Base-by-base conservation (phyloP, 2,888 invertebrate species). In the Allophyes oxyacanthae region DNA sequence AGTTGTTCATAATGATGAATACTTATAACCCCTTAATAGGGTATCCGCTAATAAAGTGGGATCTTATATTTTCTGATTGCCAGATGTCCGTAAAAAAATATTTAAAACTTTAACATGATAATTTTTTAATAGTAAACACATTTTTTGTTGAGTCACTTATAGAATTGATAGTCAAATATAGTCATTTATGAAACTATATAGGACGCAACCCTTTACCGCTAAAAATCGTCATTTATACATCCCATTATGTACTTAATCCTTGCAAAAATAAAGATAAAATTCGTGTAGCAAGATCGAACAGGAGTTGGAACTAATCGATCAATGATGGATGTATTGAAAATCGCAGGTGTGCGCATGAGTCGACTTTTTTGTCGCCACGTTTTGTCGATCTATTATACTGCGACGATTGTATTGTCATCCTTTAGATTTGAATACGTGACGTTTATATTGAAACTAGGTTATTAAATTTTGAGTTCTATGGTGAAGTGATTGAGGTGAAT, bases 271-370 rank as follows among this genome's bases (percentile, higher is more conserved):
- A 56, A 51, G 49, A 61, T 40, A 0, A 69, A 44, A 73, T 26
- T 75, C 6, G n/a, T 8, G 1, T 13, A 42, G 9, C 6, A 11
- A 38, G 10, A 36, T 52, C 0, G 2, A 57, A 54, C 6, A 28
- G 58, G 63, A 72, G 62, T 81, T 83, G 86, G 81, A 82, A 82
- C 85, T 82, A 91, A 92, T 92, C 90, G 87, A 91, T 90, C 86
- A 87, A 85, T 87, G 85, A 89, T 85, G 82, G 82, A 83, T 85
- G 83, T 81, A 87, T 91, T 87, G 85, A 87, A 86, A 86, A 89
- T 90, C 85, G 91, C 93, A 94, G 93, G 93, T 94, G 93, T 91
- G 85, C 85, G 78, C 82, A 82, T 92, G 93, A 93, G 84, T 87
- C 79, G 83, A 85, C 85, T 86, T 89, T 89, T 90, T 91, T 66